Evolutionary conservation across 1,140 invertebrate genomes (phyloP), one percentile per base, ranked within the genome.

Genomic region (Drosophila kanapiae): DNA sequence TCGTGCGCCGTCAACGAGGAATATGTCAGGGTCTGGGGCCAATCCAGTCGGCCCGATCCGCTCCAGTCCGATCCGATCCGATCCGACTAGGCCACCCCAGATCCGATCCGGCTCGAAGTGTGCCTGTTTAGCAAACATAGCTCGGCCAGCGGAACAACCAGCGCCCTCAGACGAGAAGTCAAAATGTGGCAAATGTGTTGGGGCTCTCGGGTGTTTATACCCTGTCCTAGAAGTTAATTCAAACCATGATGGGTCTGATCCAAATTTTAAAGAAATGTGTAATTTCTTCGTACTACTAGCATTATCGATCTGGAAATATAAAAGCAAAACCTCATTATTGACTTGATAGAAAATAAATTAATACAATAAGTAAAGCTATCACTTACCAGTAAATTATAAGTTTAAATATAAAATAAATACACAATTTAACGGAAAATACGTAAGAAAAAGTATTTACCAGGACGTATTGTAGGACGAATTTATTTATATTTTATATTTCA

Each of bases 1-100:
- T 88, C 85, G 85, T 88, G 85, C 81, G 48, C 78, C 85, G 82
- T 81, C 85, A 88, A 88, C 85, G 80, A 88, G 85, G 84, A 87
- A 87, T 87, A 87, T 87, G 85, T 88, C 85, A 88, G 85, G 83
- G 80, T 86, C 84, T 80, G 77, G 60, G 74, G 69, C 77, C 60
- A 53, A 35, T 23, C 33, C 47, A 59, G 65, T 63, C 45, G 40
- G 54, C 29, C 35, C 42, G 31, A 29, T 13, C n/a, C 18, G 31
- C 9, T 56, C 53, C 53, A 5, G 6, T 29, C n/a, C 18, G 14
- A 10, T 59, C 61, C 53, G 29, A 31, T 61, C 62, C 69, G 61
- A 43, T 49, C 31, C 43, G 42, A 11, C 67, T 23, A 62, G 59
- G 54, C 42, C 40, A 48, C 31, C 33, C 51, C 53, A 72, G 54